Evolutionary conservation across 1,140 invertebrate species (phyloP).

Genomic region (Formica selysi): DNA sequence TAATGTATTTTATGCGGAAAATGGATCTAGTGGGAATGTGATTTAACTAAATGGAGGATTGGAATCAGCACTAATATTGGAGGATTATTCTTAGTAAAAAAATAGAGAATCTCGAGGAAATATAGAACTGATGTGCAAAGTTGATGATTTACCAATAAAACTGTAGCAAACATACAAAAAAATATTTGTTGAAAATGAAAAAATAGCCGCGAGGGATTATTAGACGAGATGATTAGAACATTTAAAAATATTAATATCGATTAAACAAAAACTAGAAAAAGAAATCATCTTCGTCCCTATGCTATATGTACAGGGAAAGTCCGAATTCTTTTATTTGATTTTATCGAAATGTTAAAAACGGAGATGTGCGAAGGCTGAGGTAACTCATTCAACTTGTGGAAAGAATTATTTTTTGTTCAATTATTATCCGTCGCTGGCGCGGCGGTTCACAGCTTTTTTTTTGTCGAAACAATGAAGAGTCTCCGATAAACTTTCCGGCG

Average conservation of each 20-base stretch:
- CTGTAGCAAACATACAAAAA: background rate
- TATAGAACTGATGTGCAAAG: background rate
- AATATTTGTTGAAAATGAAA: background rate
- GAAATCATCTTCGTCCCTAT: background rate
- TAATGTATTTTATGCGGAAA: constrained; percentile 11
- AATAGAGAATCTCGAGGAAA: background rate
- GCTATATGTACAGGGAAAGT: background rate
- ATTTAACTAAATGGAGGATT: constrained; percentile 24
- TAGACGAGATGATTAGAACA: background rate
- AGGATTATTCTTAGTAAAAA: background rate
- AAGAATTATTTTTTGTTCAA: constrained; percentile 18
- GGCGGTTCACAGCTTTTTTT: background rate
- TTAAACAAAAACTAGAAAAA: background rate
- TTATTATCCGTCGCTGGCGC: constrained; percentile 6
- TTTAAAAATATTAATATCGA: background rate
- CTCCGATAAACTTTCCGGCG: constrained; percentile 10
- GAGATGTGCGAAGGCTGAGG: background rate
- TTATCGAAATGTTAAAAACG: constrained; percentile 4
- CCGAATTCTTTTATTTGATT: constrained; percentile 8
- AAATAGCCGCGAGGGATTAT: background rate
- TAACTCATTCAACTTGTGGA: constrained; percentile 10
- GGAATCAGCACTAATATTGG: background rate
- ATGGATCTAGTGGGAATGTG: background rate
- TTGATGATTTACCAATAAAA: background rate
- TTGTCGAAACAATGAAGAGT: constrained; percentile 7